Base-by-base conservation (phyloP, 2,888 invertebrate genomes). In the Synergus umbraculus region DNA sequence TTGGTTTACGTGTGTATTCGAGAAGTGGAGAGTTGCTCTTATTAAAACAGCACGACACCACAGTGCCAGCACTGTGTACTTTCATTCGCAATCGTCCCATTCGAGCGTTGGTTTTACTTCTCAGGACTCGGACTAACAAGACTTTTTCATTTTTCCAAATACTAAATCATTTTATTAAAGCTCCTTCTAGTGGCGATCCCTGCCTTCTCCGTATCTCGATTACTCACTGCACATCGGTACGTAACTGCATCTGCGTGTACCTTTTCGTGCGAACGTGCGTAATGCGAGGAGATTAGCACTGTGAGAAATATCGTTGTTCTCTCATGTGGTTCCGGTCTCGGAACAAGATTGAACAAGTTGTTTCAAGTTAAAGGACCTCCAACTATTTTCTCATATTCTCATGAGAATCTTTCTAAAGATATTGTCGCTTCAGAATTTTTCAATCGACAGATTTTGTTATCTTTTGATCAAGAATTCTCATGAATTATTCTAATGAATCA, bases 31-130 rank as follows among this genome's bases (percentile, higher is more conserved):
- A 69, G 46, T 81, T 81, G 84, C 77, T 76, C 84, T 86, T 86
- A 86, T 86, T 86, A 85, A 86, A 86, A 86, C 83, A 79, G 81
- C 80, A 82, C 81, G 82, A 81, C 76, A 84, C 83, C 86, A 86
- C 87, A 87, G 83, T 86, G 82, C 81, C 63, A 76, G 84, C 67
- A 85, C 82, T 86, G 85, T 84, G 81, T 77, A 60, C 37, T 54
- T 18, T 63, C 63, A 18, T 76, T 12, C n/a, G 12, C 15, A 60
- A 66, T 76, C 65, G 78, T 76, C 67, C 78, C 76, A 78, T 76
- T 78, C 80, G 73, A 63, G 76, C 76, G 65, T 67, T 81, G 76
- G 60, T 60, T 78, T 67, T 60, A 66, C 66, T 66, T 76, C 49
- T 76, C 64, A n/a, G 8, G 12, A 54, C n/a, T n/a, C 8, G n/a